phyloP scores from a whole-genome alignment of 2,113 vertebrate genomes.

The Nesospiza acunhae region DNA sequence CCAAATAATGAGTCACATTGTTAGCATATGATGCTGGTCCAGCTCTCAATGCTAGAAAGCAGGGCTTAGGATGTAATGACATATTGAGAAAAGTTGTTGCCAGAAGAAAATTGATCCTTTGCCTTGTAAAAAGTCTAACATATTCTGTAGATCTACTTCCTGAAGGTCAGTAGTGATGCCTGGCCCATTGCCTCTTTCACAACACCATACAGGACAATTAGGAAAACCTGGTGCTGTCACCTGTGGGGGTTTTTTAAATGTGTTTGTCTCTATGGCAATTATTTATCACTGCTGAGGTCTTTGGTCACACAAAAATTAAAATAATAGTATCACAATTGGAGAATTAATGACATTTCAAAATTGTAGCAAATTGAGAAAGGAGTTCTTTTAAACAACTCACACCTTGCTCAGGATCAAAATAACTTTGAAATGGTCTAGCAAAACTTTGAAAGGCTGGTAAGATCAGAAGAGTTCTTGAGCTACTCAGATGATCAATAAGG shows the following conservation, averaged over 20 bases:
- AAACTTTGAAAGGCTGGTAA: not conserved
- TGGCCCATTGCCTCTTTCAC: not conserved
- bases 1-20: accelerated
- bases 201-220: not conserved
- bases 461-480: not conserved
- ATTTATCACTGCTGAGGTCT: not conserved
- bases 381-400: not conserved
- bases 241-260: accelerated
- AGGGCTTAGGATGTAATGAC: not conserved
- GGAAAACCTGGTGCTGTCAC: accelerated
- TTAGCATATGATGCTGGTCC: not conserved
- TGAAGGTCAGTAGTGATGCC: not conserved
- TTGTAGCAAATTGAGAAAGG: not conserved
- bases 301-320: not conserved
- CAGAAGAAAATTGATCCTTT: not conserved
- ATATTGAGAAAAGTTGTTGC: not conserved
- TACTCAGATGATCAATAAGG: not conserved
- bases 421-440: not conserved
- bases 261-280: not conserved
- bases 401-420: not conserved
- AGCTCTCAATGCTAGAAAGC: not conserved
- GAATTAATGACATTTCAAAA: not conserved
- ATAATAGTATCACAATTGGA: not conserved
- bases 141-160: not conserved
- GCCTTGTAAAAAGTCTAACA: not conserved